phyloP scores from a whole-genome alignment of 2,113 vertebrate genomes.

The Apeltes quadracus region DNA sequence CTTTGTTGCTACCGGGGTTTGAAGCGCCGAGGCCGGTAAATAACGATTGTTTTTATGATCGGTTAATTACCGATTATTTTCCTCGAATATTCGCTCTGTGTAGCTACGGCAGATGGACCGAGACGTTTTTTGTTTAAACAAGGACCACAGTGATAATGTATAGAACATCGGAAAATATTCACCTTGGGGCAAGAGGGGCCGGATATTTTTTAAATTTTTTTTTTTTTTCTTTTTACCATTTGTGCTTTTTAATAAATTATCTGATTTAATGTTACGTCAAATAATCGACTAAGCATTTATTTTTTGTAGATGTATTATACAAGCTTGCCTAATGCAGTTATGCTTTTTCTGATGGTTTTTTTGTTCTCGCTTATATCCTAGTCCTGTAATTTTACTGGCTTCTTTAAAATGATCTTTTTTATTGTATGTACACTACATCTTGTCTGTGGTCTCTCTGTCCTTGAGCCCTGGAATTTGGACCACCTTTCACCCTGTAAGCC shows the following conservation, averaged over 20 bases:
- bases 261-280: neutral
- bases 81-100: neutral
- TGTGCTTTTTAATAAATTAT: neutral
- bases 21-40: neutral
- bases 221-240: neutral
- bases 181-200: neutral
- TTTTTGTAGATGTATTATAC: neutral
- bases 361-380: neutral
- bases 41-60: neutral
- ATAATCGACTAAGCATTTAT: neutral
- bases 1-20: constrained; percentile 2
- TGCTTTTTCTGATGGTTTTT: neutral
- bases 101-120: neutral
- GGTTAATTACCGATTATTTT: neutral
- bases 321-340: neutral
- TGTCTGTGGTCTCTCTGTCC: neutral
- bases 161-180: neutral
- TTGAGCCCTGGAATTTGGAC: neutral
- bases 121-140: neutral
- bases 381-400: neutral
- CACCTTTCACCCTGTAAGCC: neutral
- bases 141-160: neutral
- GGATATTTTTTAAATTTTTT: neutral
- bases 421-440: neutral
- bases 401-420: neutral